A percentile compares a stretch with the other conserved stretches of the same genome.
These are phyloP conservation scores for Hippocampus comes DNA, from an alignment of 2,113 vertebrate species.

Conservation along the genomic window DNA sequence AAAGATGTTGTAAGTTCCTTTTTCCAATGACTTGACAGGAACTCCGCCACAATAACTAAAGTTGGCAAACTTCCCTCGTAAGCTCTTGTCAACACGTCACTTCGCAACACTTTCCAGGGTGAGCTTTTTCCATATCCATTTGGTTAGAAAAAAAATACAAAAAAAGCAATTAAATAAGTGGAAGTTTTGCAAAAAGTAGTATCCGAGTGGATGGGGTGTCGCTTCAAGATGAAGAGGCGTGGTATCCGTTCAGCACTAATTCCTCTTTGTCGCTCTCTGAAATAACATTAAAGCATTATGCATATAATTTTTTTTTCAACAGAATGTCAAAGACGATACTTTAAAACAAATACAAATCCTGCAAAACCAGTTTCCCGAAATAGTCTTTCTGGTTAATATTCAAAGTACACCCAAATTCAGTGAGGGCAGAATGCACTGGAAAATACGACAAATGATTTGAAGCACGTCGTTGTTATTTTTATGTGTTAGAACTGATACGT, in stretches of 20 bases:
- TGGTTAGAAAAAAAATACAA: conserved; percentile 26
- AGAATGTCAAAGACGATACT: not conserved
- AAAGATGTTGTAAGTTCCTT: conserved; percentile 21
- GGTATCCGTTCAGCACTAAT: conserved; percentile 40
- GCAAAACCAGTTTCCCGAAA: conserved; percentile 40
- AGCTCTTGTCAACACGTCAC: not conserved
- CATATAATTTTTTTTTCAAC: too few species aligned
- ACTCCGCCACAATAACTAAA: conserved; percentile 14
- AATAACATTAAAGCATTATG: not conserved
- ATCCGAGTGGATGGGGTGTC: conserved; percentile 26
- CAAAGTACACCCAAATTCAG: conserved; percentile 3
- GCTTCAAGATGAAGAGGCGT: conserved; percentile 44
- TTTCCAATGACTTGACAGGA: conserved; percentile 11
- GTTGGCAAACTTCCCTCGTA: conserved; percentile 31
- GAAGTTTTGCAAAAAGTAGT: conserved; percentile 1
- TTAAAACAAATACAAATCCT: not conserved
- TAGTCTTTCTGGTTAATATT: not conserved
- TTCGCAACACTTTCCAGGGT: conserved; percentile 31
- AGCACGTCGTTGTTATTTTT: not conserved
- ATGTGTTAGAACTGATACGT: not conserved
- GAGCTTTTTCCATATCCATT: conserved; percentile 66
- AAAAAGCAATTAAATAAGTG: not conserved
- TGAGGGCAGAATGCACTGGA: not conserved
- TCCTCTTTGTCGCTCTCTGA: not conserved
- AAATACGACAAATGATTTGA: not conserved